Conservation (phyloP, 2,888 invertebrate genomes). For the Chorisops tibialis region DNA sequence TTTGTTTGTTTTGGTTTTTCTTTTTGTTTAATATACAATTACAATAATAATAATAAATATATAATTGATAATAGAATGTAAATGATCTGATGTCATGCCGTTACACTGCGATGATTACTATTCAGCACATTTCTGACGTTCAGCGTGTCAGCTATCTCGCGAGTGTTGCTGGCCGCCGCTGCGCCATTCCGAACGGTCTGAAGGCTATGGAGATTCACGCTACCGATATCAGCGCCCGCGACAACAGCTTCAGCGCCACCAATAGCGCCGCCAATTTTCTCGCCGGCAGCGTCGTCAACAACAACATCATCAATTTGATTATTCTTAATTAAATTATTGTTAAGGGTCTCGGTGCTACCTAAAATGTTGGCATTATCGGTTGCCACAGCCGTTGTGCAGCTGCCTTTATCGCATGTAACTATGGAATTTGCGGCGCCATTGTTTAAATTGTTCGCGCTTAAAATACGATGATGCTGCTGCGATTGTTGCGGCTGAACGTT, state of each 20-base stretch:
- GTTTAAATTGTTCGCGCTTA: not conserved
- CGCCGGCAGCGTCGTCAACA: not conserved
- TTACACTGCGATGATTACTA: not conserved
- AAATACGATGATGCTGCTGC: constrained; percentile 27
- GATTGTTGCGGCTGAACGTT: constrained; percentile 20
- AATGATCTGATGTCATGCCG: constrained; percentile 7
- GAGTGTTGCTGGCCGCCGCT: not conserved
- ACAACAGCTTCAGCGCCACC: not conserved
- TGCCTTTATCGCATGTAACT: constrained; percentile 24
- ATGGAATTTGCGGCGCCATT: constrained; percentile 10
- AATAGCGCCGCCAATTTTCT: not conserved
- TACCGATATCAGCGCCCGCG: constrained; percentile 30
- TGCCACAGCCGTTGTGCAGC: not conserved
- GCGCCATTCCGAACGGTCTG: no score
- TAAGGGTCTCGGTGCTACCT: not conserved
- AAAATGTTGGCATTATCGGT: not conserved
- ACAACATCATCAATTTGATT: not conserved
- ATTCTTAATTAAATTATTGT: not conserved
- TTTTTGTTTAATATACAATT: constrained; percentile 21
- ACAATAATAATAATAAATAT: constrained; percentile 15
- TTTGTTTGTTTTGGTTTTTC: not conserved
- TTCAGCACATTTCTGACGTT: not conserved
- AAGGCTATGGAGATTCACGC: constrained; percentile 32
- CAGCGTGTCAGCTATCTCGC: not conserved
- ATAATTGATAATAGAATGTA: constrained; percentile 20